Conservation (phyloP, 2,113 vertebrate genomes). For the Myodes glareolus region DNA sequence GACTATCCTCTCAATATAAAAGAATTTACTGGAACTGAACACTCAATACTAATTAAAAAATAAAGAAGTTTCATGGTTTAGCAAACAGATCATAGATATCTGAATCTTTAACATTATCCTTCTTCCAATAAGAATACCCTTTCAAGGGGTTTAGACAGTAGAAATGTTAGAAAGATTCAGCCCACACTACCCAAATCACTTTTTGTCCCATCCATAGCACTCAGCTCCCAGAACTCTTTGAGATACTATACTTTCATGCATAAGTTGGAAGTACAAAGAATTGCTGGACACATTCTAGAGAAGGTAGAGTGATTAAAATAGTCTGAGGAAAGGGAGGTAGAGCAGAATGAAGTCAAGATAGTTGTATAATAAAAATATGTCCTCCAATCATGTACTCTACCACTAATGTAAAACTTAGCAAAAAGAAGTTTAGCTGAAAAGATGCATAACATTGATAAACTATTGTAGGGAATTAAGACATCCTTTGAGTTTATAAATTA, state of each 20-base stretch:
- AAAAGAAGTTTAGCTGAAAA: too few species aligned
- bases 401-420: too few species aligned
- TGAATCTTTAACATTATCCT: neutral
- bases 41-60: neutral
- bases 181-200: neutral
- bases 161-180: neutral
- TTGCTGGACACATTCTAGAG: neutral
- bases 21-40: neutral
- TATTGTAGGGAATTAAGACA: too few species aligned
- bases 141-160: neutral
- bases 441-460: too few species aligned
- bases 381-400: too few species aligned
- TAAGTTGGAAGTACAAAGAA: neutral
- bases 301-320: neutral
- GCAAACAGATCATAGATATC: neutral
- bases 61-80: neutral
- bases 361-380: too few species aligned
- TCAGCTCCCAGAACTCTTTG: neutral
- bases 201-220: neutral
- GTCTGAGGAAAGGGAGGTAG: neutral
- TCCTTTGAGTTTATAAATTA: too few species aligned
- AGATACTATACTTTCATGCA: neutral
- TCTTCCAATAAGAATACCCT: neutral
- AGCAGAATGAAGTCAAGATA: neutral
- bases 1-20: neutral